Evolutionary conservation across 2,888 invertebrate species (phyloP).

Genomic region (Drosophila acutilabella): DNA sequence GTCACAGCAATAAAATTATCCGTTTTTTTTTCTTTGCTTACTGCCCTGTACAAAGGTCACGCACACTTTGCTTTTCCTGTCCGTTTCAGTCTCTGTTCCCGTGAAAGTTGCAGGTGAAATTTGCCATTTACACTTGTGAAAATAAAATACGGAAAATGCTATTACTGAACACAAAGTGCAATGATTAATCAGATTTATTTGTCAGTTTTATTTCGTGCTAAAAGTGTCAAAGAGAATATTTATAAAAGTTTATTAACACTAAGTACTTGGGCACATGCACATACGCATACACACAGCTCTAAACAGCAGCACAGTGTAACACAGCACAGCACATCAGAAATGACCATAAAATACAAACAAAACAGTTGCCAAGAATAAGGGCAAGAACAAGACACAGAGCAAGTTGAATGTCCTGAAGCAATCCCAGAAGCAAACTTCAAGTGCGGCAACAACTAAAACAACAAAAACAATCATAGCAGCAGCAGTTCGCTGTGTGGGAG

Average conservation of each 20-base stretch:
- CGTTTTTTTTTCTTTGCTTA: slow-evolving; percentile 11
- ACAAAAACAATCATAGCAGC: slow-evolving; percentile 22
- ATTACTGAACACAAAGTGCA: slow-evolving; percentile 75
- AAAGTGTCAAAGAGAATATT: slow-evolving; percentile 81
- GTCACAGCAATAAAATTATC: slow-evolving; percentile 22
- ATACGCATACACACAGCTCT: slow-evolving; percentile 23
- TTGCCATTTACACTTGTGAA: slow-evolving; percentile 23
- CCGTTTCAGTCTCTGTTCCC: not conserved
- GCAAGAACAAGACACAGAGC: slow-evolving; percentile 26
- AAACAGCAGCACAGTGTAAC: not conserved
- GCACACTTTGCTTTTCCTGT: slow-evolving; percentile 18
- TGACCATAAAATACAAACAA: slow-evolving; percentile 80
- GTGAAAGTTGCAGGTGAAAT: slow-evolving; percentile 25
- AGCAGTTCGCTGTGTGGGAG: slow-evolving; percentile 17
- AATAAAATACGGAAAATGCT: slow-evolving; percentile 65
- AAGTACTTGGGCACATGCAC: slow-evolving; percentile 64
- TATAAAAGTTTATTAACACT: slow-evolving; percentile 81
- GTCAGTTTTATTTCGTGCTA: slow-evolving; percentile 81
- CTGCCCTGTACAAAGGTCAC: slow-evolving; percentile 35
- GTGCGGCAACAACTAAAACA: slow-evolving; percentile 55
- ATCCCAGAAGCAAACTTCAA: slow-evolving; percentile 67
- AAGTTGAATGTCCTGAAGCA: slow-evolving; percentile 72
- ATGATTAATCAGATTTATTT: slow-evolving; percentile 81
- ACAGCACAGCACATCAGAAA: slow-evolving; percentile 63
- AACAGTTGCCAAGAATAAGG: slow-evolving; percentile 75